phyloP scores from a whole-genome alignment of 2,797 vertebrate species.

The Sebastes iracundus region DNA sequence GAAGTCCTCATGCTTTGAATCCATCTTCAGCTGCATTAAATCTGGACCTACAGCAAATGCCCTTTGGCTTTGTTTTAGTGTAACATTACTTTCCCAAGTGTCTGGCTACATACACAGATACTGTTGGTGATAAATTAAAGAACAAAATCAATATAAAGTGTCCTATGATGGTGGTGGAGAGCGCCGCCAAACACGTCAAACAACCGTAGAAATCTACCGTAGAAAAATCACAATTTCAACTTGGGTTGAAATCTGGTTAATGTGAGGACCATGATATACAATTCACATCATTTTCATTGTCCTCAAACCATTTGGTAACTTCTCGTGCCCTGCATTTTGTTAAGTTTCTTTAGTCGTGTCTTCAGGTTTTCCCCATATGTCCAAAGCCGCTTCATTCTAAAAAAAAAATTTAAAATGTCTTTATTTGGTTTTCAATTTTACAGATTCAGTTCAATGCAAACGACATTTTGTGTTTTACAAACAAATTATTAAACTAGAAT shows the following conservation, averaged over 20 bases:
- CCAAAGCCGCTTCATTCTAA: no score
- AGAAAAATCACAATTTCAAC: no score
- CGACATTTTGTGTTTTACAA: no score
- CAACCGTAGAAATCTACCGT: not conserved
- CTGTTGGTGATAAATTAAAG: not conserved
- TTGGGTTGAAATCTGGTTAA: no score
- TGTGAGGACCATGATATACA: no score
- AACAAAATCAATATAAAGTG: not conserved
- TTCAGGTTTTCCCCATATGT: no score
- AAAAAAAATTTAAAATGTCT: no score
- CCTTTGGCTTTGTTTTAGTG: not conserved
- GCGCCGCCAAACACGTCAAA: not conserved
- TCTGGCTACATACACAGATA: not conserved
- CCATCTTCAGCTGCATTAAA: not conserved
- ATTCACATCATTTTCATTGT: not conserved
- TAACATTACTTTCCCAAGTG: not conserved
- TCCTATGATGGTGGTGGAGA: no score
- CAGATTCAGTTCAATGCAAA: no score
- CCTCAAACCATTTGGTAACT: not conserved
- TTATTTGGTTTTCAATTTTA: no score
- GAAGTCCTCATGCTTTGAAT: not conserved
- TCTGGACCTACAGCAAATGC: not conserved
- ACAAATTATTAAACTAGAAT: no score
- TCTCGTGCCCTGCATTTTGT: not conserved
- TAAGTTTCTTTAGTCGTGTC: no score